Evolutionary conservation across 2,113 vertebrate species (phyloP), one percentile per base, ranked within the genome.

Genomic region (Genyomyrus donnyi): DNA sequence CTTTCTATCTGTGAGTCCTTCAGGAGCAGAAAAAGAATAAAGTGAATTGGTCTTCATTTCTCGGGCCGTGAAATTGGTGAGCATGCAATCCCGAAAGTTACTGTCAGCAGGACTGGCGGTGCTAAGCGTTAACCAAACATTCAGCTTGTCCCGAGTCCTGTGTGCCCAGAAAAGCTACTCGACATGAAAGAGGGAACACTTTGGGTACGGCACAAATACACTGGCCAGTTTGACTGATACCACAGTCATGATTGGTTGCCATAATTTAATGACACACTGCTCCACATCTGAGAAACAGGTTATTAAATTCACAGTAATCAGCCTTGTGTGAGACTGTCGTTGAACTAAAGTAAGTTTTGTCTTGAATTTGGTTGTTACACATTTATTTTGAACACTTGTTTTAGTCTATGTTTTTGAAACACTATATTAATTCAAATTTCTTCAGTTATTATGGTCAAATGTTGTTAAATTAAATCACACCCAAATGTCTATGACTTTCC

Each of bases 381-480:
- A 53, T 84, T 56, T 89, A 56, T 89, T 89, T 84, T 84, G 80
- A 89, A 89, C 88, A 56, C 70, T 39, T 89, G 31, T 52, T 53
- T 48, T 84, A 50, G 35, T 13, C 8, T 8, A 19, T 83, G 35
- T 53, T 83, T 89, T 48, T 89, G 46, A 89, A 77, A 49, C 45
- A 21, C 21, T 13, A 17, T 74, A 89, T 74, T 46, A 49, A 52
- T 77, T 77, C 46, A 19, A 52, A 89, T 89, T 77, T 27, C 66
- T 45, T 88, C 62, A 88, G 91, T 92, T 90, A 91, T 39, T n/a
- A 70, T 77, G 89, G 90, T 89, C 87, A 91, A 90, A 93, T 84
- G 5, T 80, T 88, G 90, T 88, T 91, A 90, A 91, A 91, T 85
- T 86, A 89, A 83, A 87, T 85, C 48, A 77, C 90, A 87, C 88